These are phyloP conservation scores for Emmelina monodactyla DNA, from an alignment of 2,888 invertebrate species.

Conservation along the genomic window DNA sequence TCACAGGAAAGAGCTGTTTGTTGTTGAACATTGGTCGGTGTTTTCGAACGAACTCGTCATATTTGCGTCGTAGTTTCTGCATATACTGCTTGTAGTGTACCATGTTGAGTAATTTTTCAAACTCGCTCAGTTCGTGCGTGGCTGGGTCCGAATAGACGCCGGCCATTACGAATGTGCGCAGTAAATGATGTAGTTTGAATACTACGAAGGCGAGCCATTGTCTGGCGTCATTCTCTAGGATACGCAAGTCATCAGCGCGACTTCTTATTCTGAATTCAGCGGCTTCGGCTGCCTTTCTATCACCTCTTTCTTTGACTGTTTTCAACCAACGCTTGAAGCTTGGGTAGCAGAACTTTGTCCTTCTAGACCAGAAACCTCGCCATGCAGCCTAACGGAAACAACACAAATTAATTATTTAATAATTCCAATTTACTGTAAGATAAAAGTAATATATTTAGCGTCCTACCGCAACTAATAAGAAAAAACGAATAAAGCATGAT, in stretches of 20 bases:
- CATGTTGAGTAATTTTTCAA: conserved; percentile 49
- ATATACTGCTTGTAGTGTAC: conserved; percentile 52
- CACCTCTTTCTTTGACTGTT: conserved; percentile 40
- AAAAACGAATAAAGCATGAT: no score
- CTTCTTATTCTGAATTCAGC: conserved; percentile 46
- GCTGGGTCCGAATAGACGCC: conserved; percentile 45
- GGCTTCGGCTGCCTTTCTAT: conserved; percentile 44
- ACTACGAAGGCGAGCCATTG: conserved; percentile 55
- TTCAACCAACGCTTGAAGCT: conserved; percentile 48
- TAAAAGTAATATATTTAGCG: no score
- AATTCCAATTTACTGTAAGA: no score
- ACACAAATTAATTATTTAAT: no score
- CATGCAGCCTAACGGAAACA: conserved; percentile 51
- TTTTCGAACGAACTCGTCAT: conserved; percentile 51
- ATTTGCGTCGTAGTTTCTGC: conserved; percentile 44
- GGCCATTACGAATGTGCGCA: conserved; percentile 41
- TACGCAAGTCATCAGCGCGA: conserved; percentile 42
- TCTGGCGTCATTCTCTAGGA: conserved; percentile 50
- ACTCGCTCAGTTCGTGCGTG: conserved; percentile 39
- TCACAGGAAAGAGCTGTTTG: conserved; percentile 50
- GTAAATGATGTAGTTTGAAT: conserved; percentile 51
- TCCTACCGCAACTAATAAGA: no score
- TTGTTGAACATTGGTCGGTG: conserved; percentile 47
- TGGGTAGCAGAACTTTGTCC: conserved; percentile 44
- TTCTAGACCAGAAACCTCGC: conserved; percentile 48